Evolutionary conservation across 2,797 vertebrate genomes (phyloP), one percentile per base, ranked within the genome.

Genomic region (Podarcis lilfordi): DNA sequence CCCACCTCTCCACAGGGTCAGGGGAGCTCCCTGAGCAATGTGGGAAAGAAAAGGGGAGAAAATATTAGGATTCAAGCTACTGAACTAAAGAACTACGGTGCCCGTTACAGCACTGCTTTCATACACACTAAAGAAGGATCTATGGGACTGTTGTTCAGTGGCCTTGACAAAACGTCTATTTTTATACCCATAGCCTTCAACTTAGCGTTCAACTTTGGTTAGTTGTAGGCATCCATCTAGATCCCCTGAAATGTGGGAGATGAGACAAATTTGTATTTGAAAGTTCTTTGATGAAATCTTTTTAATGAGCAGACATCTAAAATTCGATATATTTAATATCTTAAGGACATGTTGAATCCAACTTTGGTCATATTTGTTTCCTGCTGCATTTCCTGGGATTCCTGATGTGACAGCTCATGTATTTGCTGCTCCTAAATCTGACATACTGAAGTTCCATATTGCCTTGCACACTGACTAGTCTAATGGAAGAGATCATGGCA

Each of bases 291-390:
- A 95, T 89, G 90, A 89, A 94, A 94, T 94, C 55, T 88, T 84
- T 89, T 92, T 94, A 95, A 95, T 0, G 61, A 95, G 89, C 19
- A 86, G 64, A 86, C 92, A 91, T 90, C 87, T 80, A 78, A 71
- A 72, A 64, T 89, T 88, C 90, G 91, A 88, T 89, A 92, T 80
- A 72, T 64, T 37, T 45, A 11, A 23, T 89, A 84, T 80, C 88
- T 91, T 61, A 87, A 90, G 59, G 69, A 19, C 79, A 82, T 81
- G 7, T 13, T 80, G 11, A 85, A 17, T 15, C 61, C 27, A 91
- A 86, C 7, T 2, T 92, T 90, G 79, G 2, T 82, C 37, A 79
- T 29, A 27, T 92, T 88, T 91, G 69, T 23, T 11, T 92, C 59
- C 50, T 43, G 50, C 61, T 23, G 68, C 83, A 32, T 35, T 55